phyloP scores from a whole-genome alignment of 2,113 vertebrate genomes.

The Isichthys henryi region DNA sequence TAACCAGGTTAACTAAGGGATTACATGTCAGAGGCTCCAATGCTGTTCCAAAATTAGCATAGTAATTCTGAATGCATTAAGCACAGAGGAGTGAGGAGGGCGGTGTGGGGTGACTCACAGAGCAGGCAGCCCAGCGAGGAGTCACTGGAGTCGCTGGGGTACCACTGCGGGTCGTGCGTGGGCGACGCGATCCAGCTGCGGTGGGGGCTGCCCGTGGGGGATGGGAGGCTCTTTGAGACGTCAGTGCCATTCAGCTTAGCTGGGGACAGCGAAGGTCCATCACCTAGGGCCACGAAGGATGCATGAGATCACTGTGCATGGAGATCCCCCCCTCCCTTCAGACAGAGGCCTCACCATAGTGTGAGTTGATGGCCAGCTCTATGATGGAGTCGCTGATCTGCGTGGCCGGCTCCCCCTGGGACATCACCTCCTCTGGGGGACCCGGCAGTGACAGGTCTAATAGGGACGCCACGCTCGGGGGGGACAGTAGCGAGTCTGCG shows the following conservation, averaged over 20 bases:
- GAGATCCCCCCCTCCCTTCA: background rate
- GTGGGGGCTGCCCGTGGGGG: constrained; percentile 80
- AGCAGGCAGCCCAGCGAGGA: constrained; percentile 90
- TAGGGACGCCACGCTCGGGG: constrained; percentile 88
- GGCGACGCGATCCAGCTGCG: constrained; percentile 93
- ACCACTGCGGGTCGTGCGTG: constrained; percentile 96
- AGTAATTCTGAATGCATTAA: background rate
- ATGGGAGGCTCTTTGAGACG: constrained; percentile 80
- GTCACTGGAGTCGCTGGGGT: constrained; percentile 89
- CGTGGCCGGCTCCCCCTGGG: constrained; percentile 78
- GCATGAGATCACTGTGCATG: background rate
- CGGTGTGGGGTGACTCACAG: constrained; percentile 62
- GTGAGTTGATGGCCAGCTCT: constrained; percentile 95
- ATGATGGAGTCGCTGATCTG: constrained; percentile 98
- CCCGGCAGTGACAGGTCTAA: constrained; percentile 94
- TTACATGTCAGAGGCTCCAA: background rate
- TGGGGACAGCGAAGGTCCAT: constrained; percentile 82
- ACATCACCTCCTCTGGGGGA: constrained; percentile 86
- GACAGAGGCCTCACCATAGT: constrained; percentile 66
- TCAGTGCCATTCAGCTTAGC: constrained; percentile 84
- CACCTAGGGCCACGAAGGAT: constrained; percentile 58
- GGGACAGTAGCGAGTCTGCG: constrained; percentile 75
- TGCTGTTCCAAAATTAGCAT: background rate
- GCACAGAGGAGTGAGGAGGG: background rate
- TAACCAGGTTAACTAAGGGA: background rate